Evolutionary conservation across 1,140 invertebrate species (phyloP).

Genomic region (Ips typographus): DNA sequence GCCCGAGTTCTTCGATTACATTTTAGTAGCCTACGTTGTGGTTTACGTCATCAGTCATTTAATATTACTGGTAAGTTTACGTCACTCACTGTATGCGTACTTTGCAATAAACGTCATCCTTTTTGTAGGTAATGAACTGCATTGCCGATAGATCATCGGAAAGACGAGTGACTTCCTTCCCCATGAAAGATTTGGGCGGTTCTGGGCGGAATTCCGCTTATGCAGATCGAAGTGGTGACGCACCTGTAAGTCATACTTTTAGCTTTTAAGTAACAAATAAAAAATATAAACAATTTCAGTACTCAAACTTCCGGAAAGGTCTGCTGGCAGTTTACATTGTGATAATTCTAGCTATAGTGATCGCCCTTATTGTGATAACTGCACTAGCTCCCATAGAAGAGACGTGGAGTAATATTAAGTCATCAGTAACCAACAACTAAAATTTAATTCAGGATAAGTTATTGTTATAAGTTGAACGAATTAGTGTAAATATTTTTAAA

Average conservation of each 20-base stretch:
- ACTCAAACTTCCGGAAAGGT: conserved; percentile 70
- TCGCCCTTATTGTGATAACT: conserved; percentile 69
- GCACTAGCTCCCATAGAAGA: conserved; percentile 73
- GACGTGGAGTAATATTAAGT: conserved; percentile 44
- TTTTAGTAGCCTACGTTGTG: conserved; percentile 83
- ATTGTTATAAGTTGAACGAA: no score
- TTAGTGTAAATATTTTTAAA: no score
- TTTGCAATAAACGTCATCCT: conserved; percentile 27
- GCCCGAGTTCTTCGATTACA: conserved; percentile 82
- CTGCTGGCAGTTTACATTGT: conserved; percentile 74
- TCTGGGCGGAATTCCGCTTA: conserved; percentile 60
- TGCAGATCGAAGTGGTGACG: conserved; percentile 69
- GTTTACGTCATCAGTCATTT: conserved; percentile 88
- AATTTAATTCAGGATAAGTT: no score
- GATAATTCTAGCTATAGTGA: conserved; percentile 63
- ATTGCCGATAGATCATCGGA: conserved; percentile 69
- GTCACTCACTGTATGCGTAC: conserved; percentile 16
- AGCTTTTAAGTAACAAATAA: neutral
- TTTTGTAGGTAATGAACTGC: conserved; percentile 69
- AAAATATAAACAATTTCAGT: conserved; percentile 59
- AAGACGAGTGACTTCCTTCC: conserved; percentile 75
- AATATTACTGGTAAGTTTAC: conserved; percentile 77
- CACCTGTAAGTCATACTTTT: conserved; percentile 63
- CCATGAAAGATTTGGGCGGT: conserved; percentile 78
- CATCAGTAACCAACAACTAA: conserved; percentile 1